A percentile compares a stretch with the other conserved stretches of the same genome.
phyloP scores from a whole-genome alignment of 2,888 invertebrate genomes.

The Zaprionus lineosus region DNA sequence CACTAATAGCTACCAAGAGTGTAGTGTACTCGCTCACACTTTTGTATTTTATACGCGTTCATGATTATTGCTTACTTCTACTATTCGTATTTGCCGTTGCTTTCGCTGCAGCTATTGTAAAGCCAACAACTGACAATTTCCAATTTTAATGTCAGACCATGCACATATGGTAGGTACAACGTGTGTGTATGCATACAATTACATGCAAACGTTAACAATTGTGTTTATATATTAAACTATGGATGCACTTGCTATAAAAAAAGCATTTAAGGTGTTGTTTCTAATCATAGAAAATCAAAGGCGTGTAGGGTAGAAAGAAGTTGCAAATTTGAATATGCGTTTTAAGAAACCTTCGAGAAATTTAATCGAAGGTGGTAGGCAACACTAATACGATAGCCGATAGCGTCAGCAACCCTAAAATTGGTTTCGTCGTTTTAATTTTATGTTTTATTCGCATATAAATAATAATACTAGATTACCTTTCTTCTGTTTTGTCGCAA shows the following conservation, averaged over 20 bases:
- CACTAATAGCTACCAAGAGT: constrained; percentile 43
- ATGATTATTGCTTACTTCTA: constrained; percentile 28
- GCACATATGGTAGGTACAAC: constrained; percentile 40
- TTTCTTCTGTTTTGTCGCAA: no score
- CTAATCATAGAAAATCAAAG: constrained; percentile 1
- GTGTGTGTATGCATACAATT: constrained; percentile 7
- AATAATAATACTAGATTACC: no score
- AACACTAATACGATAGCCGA: constrained; percentile 41
- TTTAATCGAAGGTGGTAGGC: constrained; percentile 33
- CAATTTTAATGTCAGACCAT: constrained; percentile 53
- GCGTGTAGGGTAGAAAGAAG: neutral
- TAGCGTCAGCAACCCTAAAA: constrained; percentile 49
- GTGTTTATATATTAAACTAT: constrained; percentile 1
- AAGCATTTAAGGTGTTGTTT: constrained; percentile 4
- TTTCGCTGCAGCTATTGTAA: constrained; percentile 52
- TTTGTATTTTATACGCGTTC: neutral
- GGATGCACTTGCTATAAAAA: constrained; percentile 29
- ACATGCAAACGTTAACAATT: constrained; percentile 12
- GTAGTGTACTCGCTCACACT: constrained; percentile 41
- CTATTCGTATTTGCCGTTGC: constrained; percentile 41
- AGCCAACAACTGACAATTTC: constrained; percentile 50
- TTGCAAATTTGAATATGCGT: constrained; percentile 44
- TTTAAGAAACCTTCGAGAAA: constrained; percentile 8
- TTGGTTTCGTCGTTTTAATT: constrained; percentile 16
- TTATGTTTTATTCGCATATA: no score